Conservation (phyloP, 92 coral and sea anemone genomes). For the Siderastrea radians region DNA sequence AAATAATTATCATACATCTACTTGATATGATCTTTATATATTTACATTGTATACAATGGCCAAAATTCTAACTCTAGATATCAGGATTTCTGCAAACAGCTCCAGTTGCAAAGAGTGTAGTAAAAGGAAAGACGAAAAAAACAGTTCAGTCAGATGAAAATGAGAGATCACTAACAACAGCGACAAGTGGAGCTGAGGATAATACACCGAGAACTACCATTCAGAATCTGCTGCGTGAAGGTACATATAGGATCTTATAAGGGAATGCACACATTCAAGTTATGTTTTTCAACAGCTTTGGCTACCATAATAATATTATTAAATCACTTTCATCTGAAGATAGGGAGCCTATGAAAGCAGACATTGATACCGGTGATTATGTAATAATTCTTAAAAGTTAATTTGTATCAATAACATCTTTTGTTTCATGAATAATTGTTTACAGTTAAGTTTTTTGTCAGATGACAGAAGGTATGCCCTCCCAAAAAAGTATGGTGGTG, state of each 20-base stretch:
- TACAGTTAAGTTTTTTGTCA: too few species aligned
- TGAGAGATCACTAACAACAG: slow-evolving; percentile 32
- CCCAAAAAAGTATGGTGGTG: background rate
- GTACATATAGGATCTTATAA: slow-evolving; percentile 25
- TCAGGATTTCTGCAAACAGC: slow-evolving; percentile 69
- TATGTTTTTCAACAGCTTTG: background rate
- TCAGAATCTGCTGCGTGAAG: slow-evolving; percentile 78
- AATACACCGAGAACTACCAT: slow-evolving; percentile 87
- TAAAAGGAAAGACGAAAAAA: slow-evolving; percentile 47
- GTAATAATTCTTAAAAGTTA: too few species aligned
- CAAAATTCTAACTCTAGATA: slow-evolving; percentile 45
- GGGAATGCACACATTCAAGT: too few species aligned
- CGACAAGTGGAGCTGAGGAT: slow-evolving; percentile 19
- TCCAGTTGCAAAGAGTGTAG: slow-evolving; percentile 56
- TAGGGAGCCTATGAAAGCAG: too few species aligned
- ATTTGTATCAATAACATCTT: too few species aligned
- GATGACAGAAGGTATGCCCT: background rate
- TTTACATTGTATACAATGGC: background rate
- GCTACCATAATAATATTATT: background rate
- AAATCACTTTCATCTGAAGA: too few species aligned
- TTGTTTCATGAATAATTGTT: too few species aligned
- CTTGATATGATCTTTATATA: background rate
- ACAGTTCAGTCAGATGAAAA: slow-evolving; percentile 37
- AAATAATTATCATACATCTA: background rate
- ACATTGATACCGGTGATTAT: too few species aligned